Conservation (phyloP, 2,797 vertebrate genomes). For the Morelia viridis region DNA sequence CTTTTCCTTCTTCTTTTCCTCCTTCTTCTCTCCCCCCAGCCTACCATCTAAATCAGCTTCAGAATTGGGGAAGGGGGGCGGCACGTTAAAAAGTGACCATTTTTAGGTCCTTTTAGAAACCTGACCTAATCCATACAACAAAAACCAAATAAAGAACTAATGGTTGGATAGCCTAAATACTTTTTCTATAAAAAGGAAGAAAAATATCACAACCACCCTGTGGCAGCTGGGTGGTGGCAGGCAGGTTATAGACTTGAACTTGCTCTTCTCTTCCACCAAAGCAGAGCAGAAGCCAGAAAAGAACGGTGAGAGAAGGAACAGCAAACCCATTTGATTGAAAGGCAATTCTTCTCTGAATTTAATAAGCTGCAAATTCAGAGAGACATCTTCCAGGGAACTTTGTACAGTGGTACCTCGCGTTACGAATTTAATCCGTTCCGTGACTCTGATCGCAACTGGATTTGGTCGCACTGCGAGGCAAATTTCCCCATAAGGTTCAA, state of each 20-base stretch:
- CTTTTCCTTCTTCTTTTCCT: neutral
- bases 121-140: no score
- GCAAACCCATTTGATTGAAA: neutral
- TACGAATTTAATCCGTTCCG: no score
- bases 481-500: no score
- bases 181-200: conserved; percentile 8
- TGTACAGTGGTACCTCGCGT: no score
- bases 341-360: conserved; percentile 12
- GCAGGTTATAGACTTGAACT: neutral
- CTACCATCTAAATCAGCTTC: neutral
- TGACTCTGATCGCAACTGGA: no score
- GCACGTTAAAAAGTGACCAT: neutral
- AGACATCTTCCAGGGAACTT: neutral
- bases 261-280: neutral
- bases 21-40: no score
- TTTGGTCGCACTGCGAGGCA: no score
- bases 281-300: neutral
- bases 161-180: neutral
- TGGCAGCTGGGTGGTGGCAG: neutral
- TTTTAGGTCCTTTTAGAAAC: neutral
- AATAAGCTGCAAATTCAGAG: conserved; percentile 6
- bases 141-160: neutral
- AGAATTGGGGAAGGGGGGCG: neutral
- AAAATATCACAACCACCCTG: neutral
- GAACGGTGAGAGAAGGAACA: neutral